Percentiles rank a stretch among this genome's conserved stretches.
These are phyloP conservation scores for Phaethon lepturus DNA, from an alignment of 2,113 vertebrate species.

Conservation along the genomic window DNA sequence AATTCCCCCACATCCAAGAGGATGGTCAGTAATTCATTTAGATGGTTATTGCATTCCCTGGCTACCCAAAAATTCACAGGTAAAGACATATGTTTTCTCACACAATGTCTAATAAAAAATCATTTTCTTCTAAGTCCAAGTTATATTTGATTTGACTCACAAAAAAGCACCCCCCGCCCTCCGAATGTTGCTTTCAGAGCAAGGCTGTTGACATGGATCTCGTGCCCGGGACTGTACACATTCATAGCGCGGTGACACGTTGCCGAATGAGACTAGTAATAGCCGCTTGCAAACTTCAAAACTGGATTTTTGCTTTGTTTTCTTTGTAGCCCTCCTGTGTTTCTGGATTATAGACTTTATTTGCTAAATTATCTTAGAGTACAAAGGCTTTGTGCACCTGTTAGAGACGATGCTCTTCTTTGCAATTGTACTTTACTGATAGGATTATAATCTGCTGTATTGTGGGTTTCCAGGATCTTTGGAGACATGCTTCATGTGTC, in stretches of 20 bases:
- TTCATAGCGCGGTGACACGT: fast-evolving
- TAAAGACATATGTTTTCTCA: background rate
- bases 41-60: background rate
- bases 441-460: background rate
- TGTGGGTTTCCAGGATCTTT: background rate
- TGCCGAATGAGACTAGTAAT: background rate
- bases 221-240: fast-evolving
- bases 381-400: background rate
- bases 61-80: background rate
- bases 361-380: background rate
- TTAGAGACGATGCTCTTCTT: background rate
- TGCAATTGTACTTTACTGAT: background rate
- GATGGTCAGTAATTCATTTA: background rate
- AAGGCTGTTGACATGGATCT: background rate
- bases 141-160: background rate
- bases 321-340: background rate
- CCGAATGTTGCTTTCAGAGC: background rate
- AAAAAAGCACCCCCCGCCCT: fast-evolving
- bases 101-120: fast-evolving
- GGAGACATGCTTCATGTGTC: background rate
- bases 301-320: background rate
- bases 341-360: background rate
- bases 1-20: background rate
- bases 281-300: background rate
- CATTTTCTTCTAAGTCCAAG: fast-evolving